These are phyloP conservation scores for Bhutanitis thaidina DNA, from an alignment of 2,888 invertebrate species.

Conservation along the genomic window DNA sequence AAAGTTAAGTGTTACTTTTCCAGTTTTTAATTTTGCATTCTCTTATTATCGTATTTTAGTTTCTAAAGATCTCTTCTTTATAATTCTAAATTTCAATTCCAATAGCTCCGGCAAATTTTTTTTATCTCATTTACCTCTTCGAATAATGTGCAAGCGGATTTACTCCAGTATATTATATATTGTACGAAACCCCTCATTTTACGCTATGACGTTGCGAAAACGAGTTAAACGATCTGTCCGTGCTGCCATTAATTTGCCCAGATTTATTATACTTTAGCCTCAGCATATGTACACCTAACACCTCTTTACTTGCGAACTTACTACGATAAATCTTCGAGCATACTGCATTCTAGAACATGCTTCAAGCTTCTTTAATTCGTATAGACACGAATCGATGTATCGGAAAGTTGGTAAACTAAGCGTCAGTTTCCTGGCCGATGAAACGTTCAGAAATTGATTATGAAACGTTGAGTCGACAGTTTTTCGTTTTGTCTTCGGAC, in stretches of 20 bases:
- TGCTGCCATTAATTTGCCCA: conserved; percentile 66
- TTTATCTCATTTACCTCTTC: conserved; percentile 1
- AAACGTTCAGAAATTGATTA: conserved; percentile 57
- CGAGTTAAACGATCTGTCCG: conserved; percentile 71
- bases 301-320: conserved; percentile 27
- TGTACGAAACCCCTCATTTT: conserved; percentile 48
- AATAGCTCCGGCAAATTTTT: too few relatives aligned
- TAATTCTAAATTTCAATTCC: too few relatives aligned
- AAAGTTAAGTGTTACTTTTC: too few relatives aligned
- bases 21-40: too few relatives aligned
- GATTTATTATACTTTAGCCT: conserved; percentile 66
- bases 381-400: conserved; percentile 8
- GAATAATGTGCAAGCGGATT: conserved; percentile 14
- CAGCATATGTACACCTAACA: conserved; percentile 44
- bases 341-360: conserved; percentile 34
- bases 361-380: conserved; percentile 3
- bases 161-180: conserved; percentile 31
- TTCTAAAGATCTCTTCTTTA: too few relatives aligned
- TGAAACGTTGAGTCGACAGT: conserved; percentile 60
- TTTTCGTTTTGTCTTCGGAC: conserved; percentile 50
- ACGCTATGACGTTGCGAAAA: conserved; percentile 63
- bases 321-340: conserved; percentile 30
- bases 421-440: conserved; percentile 31
- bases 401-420: conserved; percentile 5
- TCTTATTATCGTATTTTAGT: too few relatives aligned